Evolutionary conservation across 2,113 vertebrate genomes (phyloP), one percentile per base, ranked within the genome.

Genomic region (Arenaria interpres): DNA sequence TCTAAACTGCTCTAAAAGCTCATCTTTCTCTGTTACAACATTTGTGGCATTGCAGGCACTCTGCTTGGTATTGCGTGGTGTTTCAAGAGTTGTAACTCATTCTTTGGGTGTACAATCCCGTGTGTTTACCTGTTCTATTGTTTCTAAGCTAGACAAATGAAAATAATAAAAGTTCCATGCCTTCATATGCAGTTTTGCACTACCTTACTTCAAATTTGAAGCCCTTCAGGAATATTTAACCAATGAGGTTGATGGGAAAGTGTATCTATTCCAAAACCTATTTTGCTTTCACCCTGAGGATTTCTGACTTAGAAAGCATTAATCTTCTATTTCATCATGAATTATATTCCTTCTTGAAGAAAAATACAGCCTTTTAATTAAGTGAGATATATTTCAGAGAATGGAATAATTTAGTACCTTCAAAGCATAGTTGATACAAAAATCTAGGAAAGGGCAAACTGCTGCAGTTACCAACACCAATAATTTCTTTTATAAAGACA

Each of bases 321-420:
- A 75, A 63, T 87, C 69, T 82, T 7, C 9, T 64, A 7, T 69
- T 91, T 85, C 28, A 50, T 68, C 27, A 53, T 39, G 9, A 89
- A 72, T 87, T 82, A 46, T 37, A 64, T 45, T 72, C 9, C 12
- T 63, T 84, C 64, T 46, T 77, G 67, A 93, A 78, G 80, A 79
- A 87, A 93, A 81, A 86, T 59, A 27, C 50, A 53, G 20, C 12
- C 37, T 91, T 80, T 77, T 92, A 89, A 94, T 94, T 85, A 95
- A 80, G 43, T 71, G 72, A 71, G 53, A 46, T 89, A 9, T 75
- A 88, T 85, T 94, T 90, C 30, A 60, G 12, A 83, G 62, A 79
- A 60, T 56, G 27, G 43, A 90, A 57, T 95, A 15, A 51, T 78
- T 82, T 30, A 72, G 32, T 39, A 78, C 39, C 53, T 90, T 87